Conservation (phyloP, 2,113 vertebrate species). For the Cettia cetti region DNA sequence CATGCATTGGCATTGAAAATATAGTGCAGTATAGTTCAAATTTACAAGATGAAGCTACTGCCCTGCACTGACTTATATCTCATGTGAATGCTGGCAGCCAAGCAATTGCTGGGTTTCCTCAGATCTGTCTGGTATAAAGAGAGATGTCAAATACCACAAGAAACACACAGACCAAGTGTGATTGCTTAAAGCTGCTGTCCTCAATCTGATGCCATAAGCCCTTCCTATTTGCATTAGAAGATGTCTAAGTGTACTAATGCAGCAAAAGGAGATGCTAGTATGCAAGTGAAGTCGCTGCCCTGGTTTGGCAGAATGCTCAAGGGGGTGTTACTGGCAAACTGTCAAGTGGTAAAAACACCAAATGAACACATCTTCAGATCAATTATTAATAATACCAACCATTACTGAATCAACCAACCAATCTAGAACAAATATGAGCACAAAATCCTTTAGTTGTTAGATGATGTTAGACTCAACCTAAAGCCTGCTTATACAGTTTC, state of each 20-base stretch:
- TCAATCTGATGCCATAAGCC: background rate
- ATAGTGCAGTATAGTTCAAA: background rate
- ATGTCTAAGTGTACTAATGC: background rate
- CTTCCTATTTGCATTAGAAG: background rate
- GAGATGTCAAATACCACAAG: background rate
- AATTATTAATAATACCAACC: background rate
- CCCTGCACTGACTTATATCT: background rate
- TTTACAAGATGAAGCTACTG: background rate
- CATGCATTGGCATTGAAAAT: background rate
- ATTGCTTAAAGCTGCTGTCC: background rate
- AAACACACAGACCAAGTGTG: background rate
- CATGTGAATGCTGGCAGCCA: accelerated
- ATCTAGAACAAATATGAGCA: background rate
- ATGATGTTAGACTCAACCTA: background rate
- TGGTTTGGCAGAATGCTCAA: background rate
- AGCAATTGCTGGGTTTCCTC: background rate
- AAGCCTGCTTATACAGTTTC: background rate
- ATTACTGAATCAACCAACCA: background rate
- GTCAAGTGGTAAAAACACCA: background rate
- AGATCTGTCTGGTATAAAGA: background rate
- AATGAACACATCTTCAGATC: background rate
- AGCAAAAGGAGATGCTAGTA: background rate
- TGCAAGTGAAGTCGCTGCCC: background rate
- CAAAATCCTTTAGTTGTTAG: background rate
- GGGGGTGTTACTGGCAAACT: background rate